Evolutionary conservation across 2,797 vertebrate species (phyloP).

Genomic region (Novumbra hubbsi): DNA sequence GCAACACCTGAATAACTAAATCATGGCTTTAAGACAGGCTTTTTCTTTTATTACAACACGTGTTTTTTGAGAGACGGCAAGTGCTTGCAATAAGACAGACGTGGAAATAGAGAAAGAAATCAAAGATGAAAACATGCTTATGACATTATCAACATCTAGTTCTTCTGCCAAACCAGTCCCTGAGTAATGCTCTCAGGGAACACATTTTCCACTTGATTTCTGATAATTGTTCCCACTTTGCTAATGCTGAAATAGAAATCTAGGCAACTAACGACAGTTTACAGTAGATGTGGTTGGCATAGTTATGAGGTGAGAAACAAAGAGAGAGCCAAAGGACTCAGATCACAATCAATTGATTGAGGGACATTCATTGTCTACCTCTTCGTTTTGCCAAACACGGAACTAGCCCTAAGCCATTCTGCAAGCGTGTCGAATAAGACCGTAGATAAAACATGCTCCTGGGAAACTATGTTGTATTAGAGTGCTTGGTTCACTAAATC

Average conservation of each 20-base stretch:
- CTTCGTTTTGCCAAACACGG: no score
- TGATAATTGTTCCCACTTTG: not conserved
- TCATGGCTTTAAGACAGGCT: slow-evolving; percentile 22
- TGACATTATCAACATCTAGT: not conserved
- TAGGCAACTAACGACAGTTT: slow-evolving; percentile 10
- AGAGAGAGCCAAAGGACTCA: not conserved
- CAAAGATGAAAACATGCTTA: not conserved
- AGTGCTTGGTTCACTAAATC: no score
- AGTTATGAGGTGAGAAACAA: not conserved
- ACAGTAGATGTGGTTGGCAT: not conserved
- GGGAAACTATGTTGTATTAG: no score
- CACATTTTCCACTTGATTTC: not conserved
- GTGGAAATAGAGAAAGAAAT: not conserved
- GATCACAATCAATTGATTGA: no score
- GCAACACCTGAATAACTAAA: slow-evolving; percentile 39
- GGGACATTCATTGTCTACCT: no score
- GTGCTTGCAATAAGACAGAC: not conserved
- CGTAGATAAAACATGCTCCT: no score
- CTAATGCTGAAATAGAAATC: not conserved
- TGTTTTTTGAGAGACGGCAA: not conserved
- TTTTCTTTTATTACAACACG: slow-evolving; percentile 18
- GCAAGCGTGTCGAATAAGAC: no score
- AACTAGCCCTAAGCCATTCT: no score
- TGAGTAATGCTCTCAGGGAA: slow-evolving; percentile 3
- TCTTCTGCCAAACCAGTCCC: not conserved